phyloP scores from a whole-genome alignment of 2,797 vertebrate species.

The Ispidina picta region DNA sequence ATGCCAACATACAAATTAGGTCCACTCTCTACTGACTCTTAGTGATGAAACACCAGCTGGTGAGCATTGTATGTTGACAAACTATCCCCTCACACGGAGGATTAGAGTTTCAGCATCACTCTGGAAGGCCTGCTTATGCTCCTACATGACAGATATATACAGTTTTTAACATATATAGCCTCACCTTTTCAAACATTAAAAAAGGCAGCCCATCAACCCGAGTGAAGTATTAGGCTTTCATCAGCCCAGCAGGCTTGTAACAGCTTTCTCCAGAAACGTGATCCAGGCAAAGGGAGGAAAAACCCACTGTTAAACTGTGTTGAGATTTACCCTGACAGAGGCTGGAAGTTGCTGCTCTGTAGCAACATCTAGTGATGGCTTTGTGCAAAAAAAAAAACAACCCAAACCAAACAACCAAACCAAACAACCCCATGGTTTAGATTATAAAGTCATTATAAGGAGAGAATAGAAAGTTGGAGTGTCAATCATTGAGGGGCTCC shows the following conservation, averaged over 20 bases:
- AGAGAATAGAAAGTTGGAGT: background rate
- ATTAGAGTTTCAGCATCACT: background rate
- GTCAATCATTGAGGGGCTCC: background rate
- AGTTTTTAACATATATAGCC: background rate
- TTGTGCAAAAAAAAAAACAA: background rate
- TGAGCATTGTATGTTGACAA: background rate
- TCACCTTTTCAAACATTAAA: background rate
- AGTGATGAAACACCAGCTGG: background rate
- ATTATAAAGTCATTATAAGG: background rate
- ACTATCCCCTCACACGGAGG: rapidly evolving
- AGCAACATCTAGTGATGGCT: conserved; percentile 31
- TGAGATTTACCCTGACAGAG: background rate
- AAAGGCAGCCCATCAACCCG: background rate
- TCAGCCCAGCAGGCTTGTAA: background rate
- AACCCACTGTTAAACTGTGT: background rate
- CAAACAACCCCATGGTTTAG: background rate
- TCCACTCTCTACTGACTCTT: background rate
- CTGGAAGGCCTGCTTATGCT: background rate
- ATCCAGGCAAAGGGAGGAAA: background rate
- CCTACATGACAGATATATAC: background rate
- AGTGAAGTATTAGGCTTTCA: background rate
- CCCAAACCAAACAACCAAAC: too few species aligned
- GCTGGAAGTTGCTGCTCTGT: background rate
- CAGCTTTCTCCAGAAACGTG: background rate
- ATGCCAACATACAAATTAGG: background rate